These are phyloP conservation scores for Xenopus petersii DNA, from an alignment of 2,797 vertebrate species.

Conservation along the genomic window DNA sequence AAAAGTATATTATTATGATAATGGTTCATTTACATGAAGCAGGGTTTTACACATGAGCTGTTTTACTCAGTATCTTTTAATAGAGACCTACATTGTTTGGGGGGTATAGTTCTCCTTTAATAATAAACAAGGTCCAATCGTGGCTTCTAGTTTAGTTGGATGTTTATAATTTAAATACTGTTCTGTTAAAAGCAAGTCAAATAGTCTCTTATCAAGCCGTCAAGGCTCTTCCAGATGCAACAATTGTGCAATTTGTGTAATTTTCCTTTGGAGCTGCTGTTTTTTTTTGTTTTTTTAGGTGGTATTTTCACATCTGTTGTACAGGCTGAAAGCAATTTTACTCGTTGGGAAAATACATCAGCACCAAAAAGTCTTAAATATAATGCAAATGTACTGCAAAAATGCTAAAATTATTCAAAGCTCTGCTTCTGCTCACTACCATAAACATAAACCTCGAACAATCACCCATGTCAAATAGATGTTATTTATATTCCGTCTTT, in stretches of 20 bases:
- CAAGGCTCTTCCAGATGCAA: constrained; percentile 6
- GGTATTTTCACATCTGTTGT: constrained; percentile 16
- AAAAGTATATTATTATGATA: too few species aligned
- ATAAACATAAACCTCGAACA: constrained; percentile 19
- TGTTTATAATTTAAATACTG: neutral
- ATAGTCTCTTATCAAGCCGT: constrained; percentile 14
- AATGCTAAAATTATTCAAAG: constrained; percentile 23
- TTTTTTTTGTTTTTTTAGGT: neutral
- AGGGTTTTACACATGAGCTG: too few species aligned
- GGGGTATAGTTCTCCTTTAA: too few species aligned
- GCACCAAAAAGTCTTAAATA: constrained; percentile 13
- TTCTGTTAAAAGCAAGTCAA: neutral
- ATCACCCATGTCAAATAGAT: constrained; percentile 3
- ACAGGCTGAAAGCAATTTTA: constrained; percentile 16
- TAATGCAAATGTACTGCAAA: constrained; percentile 19
- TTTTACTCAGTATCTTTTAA: too few species aligned
- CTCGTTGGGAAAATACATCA: constrained; percentile 18
- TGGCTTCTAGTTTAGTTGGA: too few species aligned
- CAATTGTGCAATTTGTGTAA: constrained; percentile 9
- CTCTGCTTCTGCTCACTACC: constrained; percentile 13
- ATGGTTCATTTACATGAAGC: too few species aligned
- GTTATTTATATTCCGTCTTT: constrained; percentile 16
- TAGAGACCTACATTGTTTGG: too few species aligned
- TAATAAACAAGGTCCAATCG: too few species aligned
- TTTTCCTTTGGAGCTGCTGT: constrained; percentile 2